Conservation (phyloP, 1,140 invertebrate genomes). For the Protaetia brevitarsis region DNA sequence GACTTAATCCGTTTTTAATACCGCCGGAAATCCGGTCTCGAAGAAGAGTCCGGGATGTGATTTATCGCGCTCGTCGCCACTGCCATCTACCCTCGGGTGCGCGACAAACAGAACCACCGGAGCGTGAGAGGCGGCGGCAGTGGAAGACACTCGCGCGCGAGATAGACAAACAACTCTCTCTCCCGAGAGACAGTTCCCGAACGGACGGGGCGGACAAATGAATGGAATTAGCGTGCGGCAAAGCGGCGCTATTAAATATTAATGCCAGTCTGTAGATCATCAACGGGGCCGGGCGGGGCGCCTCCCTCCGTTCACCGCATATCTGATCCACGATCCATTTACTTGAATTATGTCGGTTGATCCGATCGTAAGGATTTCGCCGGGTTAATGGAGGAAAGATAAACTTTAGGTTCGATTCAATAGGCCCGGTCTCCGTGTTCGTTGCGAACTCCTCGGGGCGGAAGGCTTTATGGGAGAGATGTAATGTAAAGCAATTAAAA, state of each 20-base stretch:
- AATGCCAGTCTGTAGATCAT: conserved; percentile 5
- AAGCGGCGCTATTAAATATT: conserved; percentile 9
- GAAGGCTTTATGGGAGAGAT: neutral
- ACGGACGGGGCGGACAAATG: neutral
- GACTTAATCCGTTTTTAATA: neutral
- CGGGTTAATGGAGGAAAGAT: conserved; percentile 1
- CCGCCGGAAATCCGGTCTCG: no score
- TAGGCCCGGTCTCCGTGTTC: neutral
- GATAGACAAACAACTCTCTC: neutral
- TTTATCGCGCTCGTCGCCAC: neutral
- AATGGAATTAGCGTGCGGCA: conserved; percentile 1
- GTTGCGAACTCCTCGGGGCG: neutral
- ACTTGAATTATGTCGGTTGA: neutral
- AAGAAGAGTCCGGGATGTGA: neutral
- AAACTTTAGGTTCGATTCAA: neutral
- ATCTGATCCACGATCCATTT: conserved; percentile 4
- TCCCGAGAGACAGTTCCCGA: no score
- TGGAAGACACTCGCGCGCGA: neutral
- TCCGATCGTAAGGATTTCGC: neutral
- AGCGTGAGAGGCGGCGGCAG: neutral
- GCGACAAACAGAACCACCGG: no score
- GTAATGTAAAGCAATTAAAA: no score
- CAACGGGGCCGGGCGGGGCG: neutral
- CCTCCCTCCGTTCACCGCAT: neutral
- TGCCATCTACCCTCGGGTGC: neutral